A percentile compares a stretch with the other conserved stretches of the same genome.
Conservation (phyloP, 2,113 vertebrate species). For the Eretmochelys imbricata region DNA sequence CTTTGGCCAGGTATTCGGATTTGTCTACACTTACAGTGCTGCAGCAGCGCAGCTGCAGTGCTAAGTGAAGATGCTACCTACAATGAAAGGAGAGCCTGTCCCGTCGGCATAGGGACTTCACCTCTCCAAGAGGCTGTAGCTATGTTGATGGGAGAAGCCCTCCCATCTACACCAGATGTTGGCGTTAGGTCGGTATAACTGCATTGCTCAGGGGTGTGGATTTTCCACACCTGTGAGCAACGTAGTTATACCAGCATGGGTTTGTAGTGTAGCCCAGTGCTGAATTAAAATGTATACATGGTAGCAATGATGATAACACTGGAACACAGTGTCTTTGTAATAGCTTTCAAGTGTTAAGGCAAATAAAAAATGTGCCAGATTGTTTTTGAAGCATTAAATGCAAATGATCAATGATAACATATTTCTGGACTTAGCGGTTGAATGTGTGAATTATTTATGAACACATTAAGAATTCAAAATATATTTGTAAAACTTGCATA, state of each 20-base stretch:
- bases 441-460: constrained; percentile 79
- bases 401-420: constrained; percentile 77
- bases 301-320: background rate
- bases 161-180: background rate
- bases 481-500: constrained; percentile 43
- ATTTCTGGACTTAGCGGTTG: constrained; percentile 75
- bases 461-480: constrained; percentile 64
- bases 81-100: background rate
- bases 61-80: background rate
- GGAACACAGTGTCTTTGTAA: constrained; percentile 21
- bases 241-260: background rate
- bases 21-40: background rate
- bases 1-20: background rate
- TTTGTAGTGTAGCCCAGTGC: background rate
- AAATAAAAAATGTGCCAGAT: constrained; percentile 70
- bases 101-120: background rate
- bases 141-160: background rate
- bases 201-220: background rate
- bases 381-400: constrained; percentile 74
- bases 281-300: background rate
- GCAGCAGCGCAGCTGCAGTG: background rate
- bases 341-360: constrained; percentile 48
- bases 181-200: too few species aligned
- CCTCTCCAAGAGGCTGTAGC: background rate
- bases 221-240: background rate